Evolutionary conservation across 1,140 invertebrate species (phyloP), one percentile per base, ranked within the genome.

Genomic region (Geopemphigus sp.): DNA sequence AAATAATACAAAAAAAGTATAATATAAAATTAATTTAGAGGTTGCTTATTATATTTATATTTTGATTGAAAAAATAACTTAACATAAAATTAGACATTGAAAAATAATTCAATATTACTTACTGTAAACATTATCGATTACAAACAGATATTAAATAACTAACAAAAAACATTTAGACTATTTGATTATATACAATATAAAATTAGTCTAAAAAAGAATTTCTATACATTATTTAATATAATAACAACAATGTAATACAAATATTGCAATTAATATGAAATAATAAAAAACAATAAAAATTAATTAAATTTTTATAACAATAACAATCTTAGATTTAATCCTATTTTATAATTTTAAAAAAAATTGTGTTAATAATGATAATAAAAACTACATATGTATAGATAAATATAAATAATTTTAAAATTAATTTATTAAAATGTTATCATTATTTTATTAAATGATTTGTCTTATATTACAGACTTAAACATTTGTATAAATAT

Each of bases 1-100:
- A 26, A 17, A 50, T 50, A 50, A 24, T 68, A 68, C 64, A 68
- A 3, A 50, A 22, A 50, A 47, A 24, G 22, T 68, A 50, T 24
- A 68, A 8, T 45, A 68, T 68, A 68, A 26, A 15, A 68, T 68
- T 24, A 68, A 24, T 68, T 47, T 1, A 68, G 14, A 64, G 24
- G 17, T 12, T 50, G 39, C 1, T 45, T 26, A 68, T 68, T 6
- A 26, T 22, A 68, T 68, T 68, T 24, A 24, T 17, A 50, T 47
- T 45, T 24, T 47, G 22, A 4, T 24, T 17, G 10, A 68, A 68
- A 32, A 64, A 39, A 64, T 8, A 11, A 12, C 17, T 1, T 39
- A 64, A 39, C 2, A 54, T 54, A 15, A 32, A 32, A 12, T 22
- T 4, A 14, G 15, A 39, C 32, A 39, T 39, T 8, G 8, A 19